Base-by-base conservation (phyloP, 2,797 vertebrate species). In the Onychomys arenicola region DNA sequence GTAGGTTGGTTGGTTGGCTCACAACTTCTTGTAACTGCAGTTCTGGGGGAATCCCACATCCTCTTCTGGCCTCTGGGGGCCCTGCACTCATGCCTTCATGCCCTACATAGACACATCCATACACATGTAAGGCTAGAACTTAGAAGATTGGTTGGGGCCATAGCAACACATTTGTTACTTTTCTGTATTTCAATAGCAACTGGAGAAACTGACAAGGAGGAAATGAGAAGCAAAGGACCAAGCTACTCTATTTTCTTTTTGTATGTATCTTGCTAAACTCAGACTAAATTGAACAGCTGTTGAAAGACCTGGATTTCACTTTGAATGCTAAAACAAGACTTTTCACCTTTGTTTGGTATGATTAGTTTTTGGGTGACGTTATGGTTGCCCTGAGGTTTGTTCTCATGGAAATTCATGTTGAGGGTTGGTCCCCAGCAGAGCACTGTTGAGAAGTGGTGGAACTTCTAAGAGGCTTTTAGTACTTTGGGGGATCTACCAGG, bases 311-410 rank as follows among this genome's bases (percentile, higher is more conserved):
- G 16, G 7, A 63, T 91, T 95, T 95, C 17, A 81, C 6, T 61
- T 43, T 92, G 69, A 96, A 67, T 90, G 57, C 32, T 46, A 87
- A 69, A 90, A 59, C 61, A 65, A 95, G 91, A 59, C 32, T 61
- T 95, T 91, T 90, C 16, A 80, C n/a, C 8, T 61, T 93, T 76
- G 40, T 13, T 59, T 37, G 76, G 0, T 84, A 52, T 9, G 57
- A 23, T 37, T 89, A 71, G 34, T 91, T 93, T 40, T 37, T 43
- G 83, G 63, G 49, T 46, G 21, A 52, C 37, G 57, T 46, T 73
- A 17, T 12, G 37, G 29, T 73, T 23, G 25, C 55, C 37, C 13
- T n/a, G 25, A 6, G 9, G 34, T 49, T 92, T 52, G 55, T 37
- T 14, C 40, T 13, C 21, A 37, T 11, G 6, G n/a, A 61, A 84